Base-by-base conservation (phyloP, 2,113 vertebrate genomes). In the Papio anubis region DNA sequence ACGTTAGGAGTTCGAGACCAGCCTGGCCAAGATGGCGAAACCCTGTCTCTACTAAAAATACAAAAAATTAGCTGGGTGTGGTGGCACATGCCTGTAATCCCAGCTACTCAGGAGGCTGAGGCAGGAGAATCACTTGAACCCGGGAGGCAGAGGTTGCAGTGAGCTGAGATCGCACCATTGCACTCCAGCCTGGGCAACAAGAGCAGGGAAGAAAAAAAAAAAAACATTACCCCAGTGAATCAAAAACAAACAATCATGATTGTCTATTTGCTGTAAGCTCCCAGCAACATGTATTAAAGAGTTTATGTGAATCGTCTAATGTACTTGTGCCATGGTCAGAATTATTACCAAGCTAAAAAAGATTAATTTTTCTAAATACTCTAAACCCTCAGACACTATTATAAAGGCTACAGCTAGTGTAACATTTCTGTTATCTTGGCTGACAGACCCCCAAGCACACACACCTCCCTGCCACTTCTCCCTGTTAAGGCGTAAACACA, bases 281-380 rank as follows among this genome's bases (percentile, higher is more conserved):
- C 96, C 97, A 97, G 97, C 97, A 97, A 98, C 32, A 38, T 95
- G 97, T 92, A 98, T 97, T 98, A 98, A 98, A 98, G 98, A 98
- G 98, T 99, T 98, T 98, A 98, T 96, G 98, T 8, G 97, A 98
- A 98, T 98, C 96, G 68, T 93, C 98, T 98, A 98, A 98, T 97
- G 98, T 97, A 98, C 97, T 98, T 98, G 95, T 97, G 75, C 97
- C 86, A 3, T 98, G 98, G 98, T 99, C 98, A 97, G 96, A 98
- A 98, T 98, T 98, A 98, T 97, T 97, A 98, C 97, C 97, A 94
- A 98, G 98, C 98, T 98, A 98, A 98, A 98, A 98, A 98, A 98
- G 98, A 98, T 98, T 98, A 98, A 98, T 98, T 98, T 98, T 96
- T 97, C 98, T 98, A 98, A 98, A 98, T 98, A 96, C 95, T 64